These are phyloP conservation scores for Drosophila pruinosa DNA, from an alignment of 1,140 invertebrate species.

Conservation along the genomic window DNA sequence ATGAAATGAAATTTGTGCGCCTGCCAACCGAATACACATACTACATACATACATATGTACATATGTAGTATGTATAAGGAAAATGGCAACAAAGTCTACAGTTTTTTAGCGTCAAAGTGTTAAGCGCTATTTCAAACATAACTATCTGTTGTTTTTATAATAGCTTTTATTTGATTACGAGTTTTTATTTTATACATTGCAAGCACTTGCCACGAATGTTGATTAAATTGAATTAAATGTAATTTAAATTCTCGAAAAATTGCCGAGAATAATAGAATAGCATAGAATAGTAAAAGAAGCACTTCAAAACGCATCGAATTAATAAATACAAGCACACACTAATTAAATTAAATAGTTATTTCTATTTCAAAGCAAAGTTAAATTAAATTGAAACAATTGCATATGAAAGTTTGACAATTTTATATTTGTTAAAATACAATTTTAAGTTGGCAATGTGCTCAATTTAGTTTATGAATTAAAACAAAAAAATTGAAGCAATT, in stretches of 20 bases:
- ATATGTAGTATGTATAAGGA: neutral
- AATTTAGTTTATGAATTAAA: too few species aligned
- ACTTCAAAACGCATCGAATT: too few species aligned
- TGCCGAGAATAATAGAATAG: neutral
- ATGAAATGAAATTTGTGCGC: conserved; percentile 54
- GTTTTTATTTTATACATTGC: neutral
- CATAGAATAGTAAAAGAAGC: neutral
- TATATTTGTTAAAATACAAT: too few species aligned
- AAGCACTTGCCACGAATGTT: neutral
- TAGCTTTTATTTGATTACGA: neutral
- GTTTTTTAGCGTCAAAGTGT: conserved; percentile 3
- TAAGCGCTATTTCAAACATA: neutral
- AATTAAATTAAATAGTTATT: too few species aligned
- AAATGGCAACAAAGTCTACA: neutral
- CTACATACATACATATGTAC: neutral
- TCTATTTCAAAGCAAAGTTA: too few species aligned
- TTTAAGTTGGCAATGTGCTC: too few species aligned
- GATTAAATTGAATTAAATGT: neutral
- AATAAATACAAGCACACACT: too few species aligned
- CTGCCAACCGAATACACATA: conserved; percentile 3
- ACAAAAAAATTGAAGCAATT: too few species aligned
- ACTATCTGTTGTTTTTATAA: neutral
- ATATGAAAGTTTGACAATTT: too few species aligned
- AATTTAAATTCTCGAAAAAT: neutral
- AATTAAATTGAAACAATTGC: too few species aligned